phyloP scores from a whole-genome alignment of 2,888 invertebrate genomes.

The Parnassius smintheus region DNA sequence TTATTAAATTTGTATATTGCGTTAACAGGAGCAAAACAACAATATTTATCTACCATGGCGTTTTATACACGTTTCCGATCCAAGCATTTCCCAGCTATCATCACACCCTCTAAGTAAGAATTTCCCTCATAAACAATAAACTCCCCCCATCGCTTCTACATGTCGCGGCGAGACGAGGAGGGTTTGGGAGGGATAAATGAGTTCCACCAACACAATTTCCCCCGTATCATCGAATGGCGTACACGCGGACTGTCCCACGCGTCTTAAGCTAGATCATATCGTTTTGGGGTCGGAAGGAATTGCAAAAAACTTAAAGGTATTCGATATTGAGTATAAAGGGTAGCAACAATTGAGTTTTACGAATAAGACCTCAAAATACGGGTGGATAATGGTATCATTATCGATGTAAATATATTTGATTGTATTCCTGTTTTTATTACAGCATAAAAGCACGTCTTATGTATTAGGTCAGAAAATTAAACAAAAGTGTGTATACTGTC shows the following conservation, averaged over 20 bases:
- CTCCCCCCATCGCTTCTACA: background rate
- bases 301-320: background rate
- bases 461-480: too few relatives aligned
- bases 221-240: constrained; percentile 7
- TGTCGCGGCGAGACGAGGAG: background rate
- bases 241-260: constrained; percentile 38
- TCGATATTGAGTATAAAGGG: constrained; percentile 1
- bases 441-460: too few relatives aligned
- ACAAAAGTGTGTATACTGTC: too few relatives aligned
- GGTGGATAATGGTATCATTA: too few relatives aligned
- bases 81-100: constrained; percentile 25
- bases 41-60: too few relatives aligned
- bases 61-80: background rate
- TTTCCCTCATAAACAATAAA: constrained; percentile 26
- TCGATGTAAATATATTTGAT: too few relatives aligned
- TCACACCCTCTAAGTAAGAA: constrained; percentile 25
- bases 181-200: constrained; percentile 4
- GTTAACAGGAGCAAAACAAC: too few relatives aligned
- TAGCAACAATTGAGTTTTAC: too few relatives aligned
- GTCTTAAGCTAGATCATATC: constrained; percentile 28
- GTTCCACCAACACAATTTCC: constrained; percentile 22
- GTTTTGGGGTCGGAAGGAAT: constrained; percentile 13
- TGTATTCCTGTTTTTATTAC: too few relatives aligned
- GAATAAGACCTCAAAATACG: too few relatives aligned
- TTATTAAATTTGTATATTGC: too few relatives aligned